Evolutionary conservation across 2,888 invertebrate genomes (phyloP), one percentile per base, ranked within the genome.

Genomic region (Acanthopleura granulata): DNA sequence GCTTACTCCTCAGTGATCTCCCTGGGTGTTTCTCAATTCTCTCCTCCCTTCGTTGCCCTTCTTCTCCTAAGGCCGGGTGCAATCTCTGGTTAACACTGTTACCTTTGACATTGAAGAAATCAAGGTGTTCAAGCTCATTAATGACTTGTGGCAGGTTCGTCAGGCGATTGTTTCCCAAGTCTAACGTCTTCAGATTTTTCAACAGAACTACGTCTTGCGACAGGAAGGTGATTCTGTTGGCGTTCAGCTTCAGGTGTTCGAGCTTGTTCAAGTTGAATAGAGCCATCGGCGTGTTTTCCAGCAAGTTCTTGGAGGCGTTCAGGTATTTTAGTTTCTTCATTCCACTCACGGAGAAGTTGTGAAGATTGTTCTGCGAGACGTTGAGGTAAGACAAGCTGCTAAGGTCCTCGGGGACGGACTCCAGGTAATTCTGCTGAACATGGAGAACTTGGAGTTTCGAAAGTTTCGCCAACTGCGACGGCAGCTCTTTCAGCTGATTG

Each of bases 221-320:
- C 0, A 90, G 76, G 74, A 86, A 85, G 18, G 79, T 77, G 16
- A 90, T 86, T 25, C 80, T 76, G 79, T 90, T 90, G 15, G 78
- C 77, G 49, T 83, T 83, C 16, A 89, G 80, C 61, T 82, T 83
- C 0, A 89, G 77, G 62, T 79, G 82, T 76, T 87, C 82, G 11
- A 90, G 77, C 18, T 82, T 78, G 3, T 76, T 40, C 40, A 87
- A 80, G 30, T 84, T 81, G 75, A 83, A 88, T 1, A 89, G 66
- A 12, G 89, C 89, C 40, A 81, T 79, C 0, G 90, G 90, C 22
- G 88, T 76, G 40, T 85, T 81, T 71, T 86, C 87, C 74, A 90
- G 80, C 14, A 79, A 74, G 80, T 90, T 90, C 66, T 80, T 76
- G 73, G 81, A 83, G 3, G 82, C 84, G 77, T 86, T 86, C 18